A percentile compares a stretch with the other conserved stretches of the same genome.
These are phyloP conservation scores for Drosophila rellima DNA, from an alignment of 2,888 invertebrate genomes.

Conservation along the genomic window DNA sequence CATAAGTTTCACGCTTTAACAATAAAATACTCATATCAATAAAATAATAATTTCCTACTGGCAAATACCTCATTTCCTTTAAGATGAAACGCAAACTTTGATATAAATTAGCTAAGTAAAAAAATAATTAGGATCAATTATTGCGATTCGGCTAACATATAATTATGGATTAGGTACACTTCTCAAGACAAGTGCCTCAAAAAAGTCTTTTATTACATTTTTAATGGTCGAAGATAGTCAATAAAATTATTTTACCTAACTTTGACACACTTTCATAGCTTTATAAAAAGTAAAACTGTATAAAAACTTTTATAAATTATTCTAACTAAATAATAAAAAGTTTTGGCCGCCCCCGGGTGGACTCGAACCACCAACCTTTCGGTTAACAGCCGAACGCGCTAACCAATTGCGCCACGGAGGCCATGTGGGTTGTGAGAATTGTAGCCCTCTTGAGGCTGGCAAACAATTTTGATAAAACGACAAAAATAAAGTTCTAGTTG, in stretches of 20 bases:
- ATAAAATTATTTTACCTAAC: neutral
- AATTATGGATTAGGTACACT: neutral
- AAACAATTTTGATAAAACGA: neutral
- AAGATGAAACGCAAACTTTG: neutral
- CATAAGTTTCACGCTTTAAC: too few relatives aligned
- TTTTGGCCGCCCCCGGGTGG: slow-evolving; percentile 94
- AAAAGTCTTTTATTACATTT: neutral
- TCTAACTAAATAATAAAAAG: slow-evolving; percentile 30
- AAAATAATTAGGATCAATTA: neutral
- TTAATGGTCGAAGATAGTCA: neutral
- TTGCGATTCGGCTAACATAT: neutral
- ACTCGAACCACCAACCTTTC: slow-evolving; percentile 99
- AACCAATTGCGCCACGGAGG: slow-evolving; percentile 96
- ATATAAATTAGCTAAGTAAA: neutral
- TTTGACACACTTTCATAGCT: neutral
- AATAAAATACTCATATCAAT: too few relatives aligned
- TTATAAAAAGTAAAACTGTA: neutral
- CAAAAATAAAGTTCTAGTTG: slow-evolving; percentile 1
- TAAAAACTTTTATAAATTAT: neutral
- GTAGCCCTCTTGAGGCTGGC: neutral
- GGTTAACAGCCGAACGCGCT: slow-evolving; percentile 99
- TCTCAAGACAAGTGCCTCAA: neutral
- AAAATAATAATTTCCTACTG: neutral
- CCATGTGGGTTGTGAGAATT: slow-evolving; percentile 23
- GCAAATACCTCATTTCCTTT: neutral